These are phyloP conservation scores for Tolypeutes matacus DNA, from an alignment of 2,797 vertebrate genomes.

Conservation along the genomic window DNA sequence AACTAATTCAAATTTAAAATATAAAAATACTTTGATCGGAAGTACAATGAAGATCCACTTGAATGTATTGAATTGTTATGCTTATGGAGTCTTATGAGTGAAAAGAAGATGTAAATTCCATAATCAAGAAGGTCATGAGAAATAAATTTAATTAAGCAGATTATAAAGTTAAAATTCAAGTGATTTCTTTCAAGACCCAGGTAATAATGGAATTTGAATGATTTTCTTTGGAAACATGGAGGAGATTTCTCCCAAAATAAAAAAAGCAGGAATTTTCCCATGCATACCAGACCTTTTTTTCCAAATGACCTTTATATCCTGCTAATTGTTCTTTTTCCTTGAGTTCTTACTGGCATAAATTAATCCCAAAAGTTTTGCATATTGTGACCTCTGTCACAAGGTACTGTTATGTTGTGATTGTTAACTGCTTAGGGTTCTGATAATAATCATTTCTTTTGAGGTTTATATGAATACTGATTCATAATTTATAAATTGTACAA, in stretches of 20 bases:
- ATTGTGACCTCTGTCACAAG: neutral
- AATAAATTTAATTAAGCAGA: neutral
- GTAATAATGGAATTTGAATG: neutral
- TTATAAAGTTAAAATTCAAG: slow-evolving; percentile 2
- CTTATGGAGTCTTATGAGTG: neutral
- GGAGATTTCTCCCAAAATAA: neutral
- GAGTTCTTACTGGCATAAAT: neutral
- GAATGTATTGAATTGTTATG: neutral
- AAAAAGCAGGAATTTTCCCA: neutral
- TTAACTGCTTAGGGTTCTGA: neutral
- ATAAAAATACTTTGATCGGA: neutral
- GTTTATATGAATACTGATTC: neutral
- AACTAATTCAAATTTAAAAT: slow-evolving; percentile 15
- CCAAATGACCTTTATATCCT: neutral
- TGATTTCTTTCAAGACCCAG: neutral
- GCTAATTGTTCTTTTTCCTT: neutral
- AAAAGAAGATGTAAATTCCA: neutral
- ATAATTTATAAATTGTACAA: neutral
- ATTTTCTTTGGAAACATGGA: neutral
- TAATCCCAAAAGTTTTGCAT: neutral
- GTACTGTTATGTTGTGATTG: neutral
- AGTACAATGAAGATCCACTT: neutral
- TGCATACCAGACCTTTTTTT: neutral
- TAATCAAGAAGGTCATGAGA: neutral
- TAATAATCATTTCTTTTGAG: neutral